A percentile compares a stretch with the other conserved stretches of the same genome.
phyloP scores from a whole-genome alignment of 2,797 vertebrate species.

The Micropoecilia bifurca region DNA sequence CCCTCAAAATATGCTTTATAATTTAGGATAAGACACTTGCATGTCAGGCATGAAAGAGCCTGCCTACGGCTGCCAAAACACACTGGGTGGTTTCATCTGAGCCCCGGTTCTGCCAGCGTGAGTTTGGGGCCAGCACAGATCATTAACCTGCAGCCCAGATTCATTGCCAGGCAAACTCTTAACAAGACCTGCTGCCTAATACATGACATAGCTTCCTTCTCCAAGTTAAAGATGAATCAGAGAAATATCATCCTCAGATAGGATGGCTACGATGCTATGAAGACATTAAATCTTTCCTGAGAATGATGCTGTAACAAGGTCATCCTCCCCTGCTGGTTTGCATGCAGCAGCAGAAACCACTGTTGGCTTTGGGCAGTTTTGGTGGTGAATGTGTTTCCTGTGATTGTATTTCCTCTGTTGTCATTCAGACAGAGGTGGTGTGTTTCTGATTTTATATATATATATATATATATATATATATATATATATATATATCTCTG shows the following conservation, averaged over 20 bases:
- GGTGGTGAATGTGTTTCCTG: slow-evolving; percentile 75
- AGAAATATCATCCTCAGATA: slow-evolving; percentile 9
- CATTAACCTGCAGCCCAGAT: slow-evolving; percentile 52
- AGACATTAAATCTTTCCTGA: slow-evolving; percentile 11
- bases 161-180: slow-evolving; percentile 53
- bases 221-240: slow-evolving; percentile 23
- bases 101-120: slow-evolving; percentile 44
- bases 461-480: background rate
- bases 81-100: slow-evolving; percentile 67
- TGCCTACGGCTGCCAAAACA: slow-evolving; percentile 38
- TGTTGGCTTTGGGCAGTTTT: slow-evolving; percentile 60
- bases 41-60: slow-evolving; percentile 14
- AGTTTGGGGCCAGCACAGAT: slow-evolving; percentile 57
- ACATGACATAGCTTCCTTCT: slow-evolving; percentile 56
- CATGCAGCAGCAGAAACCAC: slow-evolving; percentile 71
- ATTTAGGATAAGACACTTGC: background rate
- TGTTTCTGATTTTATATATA: slow-evolving; percentile 57
- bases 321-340: slow-evolving; percentile 53
- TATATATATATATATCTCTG: background rate
- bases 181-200: slow-evolving; percentile 57
- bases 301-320: slow-evolving; percentile 33
- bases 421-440: slow-evolving; percentile 78
- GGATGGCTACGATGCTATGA: slow-evolving; percentile 7
- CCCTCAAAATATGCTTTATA: background rate
- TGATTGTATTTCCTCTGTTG: slow-evolving; percentile 83